These are phyloP conservation scores for Paelopatides confundens DNA, from an alignment of 53 echinoderm and acorn worm species.

Conservation along the genomic window DNA sequence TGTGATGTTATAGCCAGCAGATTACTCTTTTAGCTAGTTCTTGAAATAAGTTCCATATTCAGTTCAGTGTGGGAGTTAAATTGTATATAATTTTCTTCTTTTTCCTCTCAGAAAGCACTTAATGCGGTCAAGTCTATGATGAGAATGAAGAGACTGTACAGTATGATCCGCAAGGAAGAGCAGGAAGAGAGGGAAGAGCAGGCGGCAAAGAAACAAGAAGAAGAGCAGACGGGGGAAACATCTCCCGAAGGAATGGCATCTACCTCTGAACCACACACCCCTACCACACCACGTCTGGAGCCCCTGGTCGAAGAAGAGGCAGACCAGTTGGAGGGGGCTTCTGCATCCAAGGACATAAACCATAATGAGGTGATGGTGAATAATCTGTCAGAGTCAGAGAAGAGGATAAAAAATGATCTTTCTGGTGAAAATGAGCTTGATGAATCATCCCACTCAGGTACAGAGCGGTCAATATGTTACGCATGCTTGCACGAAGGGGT, in stretches of 20 bases:
- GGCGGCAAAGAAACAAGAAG: no score
- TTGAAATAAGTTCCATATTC: no score
- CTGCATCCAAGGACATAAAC: background rate
- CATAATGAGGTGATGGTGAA: constrained; percentile 34
- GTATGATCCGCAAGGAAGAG: constrained; percentile 64
- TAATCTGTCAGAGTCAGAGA: background rate
- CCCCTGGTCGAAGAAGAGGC: constrained; percentile 25
- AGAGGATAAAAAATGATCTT: background rate
- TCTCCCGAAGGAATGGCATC: constrained; percentile 24
- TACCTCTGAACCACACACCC: background rate
- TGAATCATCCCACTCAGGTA: background rate
- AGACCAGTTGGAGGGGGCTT: constrained; percentile 8
- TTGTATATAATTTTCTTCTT: background rate
- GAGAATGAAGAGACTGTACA: constrained; percentile 89
- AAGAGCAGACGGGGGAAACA: constrained; percentile 27
- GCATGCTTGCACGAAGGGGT: background rate
- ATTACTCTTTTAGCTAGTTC: no score
- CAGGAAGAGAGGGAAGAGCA: constrained; percentile 10
- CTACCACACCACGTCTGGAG: constrained; percentile 23
- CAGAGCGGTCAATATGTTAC: background rate
- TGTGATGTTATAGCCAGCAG: no score
- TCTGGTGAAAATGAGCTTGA: constrained; percentile 14
- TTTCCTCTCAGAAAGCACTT: constrained; percentile 84
- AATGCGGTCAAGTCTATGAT: constrained; percentile 97
- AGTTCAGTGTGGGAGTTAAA: no score